Evolutionary conservation across 2,113 vertebrate species (phyloP).

Genomic region (Gopherus flavomarginatus): DNA sequence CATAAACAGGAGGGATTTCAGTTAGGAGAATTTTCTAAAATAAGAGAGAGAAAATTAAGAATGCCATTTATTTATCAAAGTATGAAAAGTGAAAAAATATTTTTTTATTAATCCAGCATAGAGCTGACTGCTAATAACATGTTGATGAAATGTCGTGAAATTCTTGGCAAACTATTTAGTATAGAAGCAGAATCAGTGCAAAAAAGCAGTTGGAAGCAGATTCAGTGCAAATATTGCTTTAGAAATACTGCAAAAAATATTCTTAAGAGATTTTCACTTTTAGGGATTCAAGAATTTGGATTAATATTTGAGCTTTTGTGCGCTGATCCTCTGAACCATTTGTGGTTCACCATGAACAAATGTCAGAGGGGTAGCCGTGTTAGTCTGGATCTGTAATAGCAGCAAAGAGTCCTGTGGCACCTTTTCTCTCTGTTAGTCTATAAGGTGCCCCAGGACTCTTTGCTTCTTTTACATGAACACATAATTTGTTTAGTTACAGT

Average conservation of each 20-base stretch:
- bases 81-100: background rate
- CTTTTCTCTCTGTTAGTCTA: too few relatives aligned
- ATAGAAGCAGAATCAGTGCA: background rate
- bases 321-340: background rate
- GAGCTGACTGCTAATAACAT: background rate
- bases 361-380: background rate
- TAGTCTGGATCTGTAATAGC: too few relatives aligned
- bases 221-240: background rate
- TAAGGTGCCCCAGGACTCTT: too few relatives aligned
- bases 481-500: background rate
- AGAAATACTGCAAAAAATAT: background rate
- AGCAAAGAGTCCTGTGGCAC: too few relatives aligned
- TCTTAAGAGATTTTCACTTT: background rate
- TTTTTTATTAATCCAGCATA: background rate
- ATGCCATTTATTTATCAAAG: background rate
- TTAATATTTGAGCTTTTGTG: background rate
- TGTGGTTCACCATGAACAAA: background rate
- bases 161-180: background rate
- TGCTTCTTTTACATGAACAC: background rate
- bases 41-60: conserved; percentile 46
- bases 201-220: background rate
- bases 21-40: conserved; percentile 83
- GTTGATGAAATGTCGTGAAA: background rate
- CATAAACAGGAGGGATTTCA: conserved; percentile 81
- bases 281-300: background rate